These are phyloP conservation scores for Brachirus orientalis DNA, from an alignment of 2,113 vertebrate species.

Conservation along the genomic window DNA sequence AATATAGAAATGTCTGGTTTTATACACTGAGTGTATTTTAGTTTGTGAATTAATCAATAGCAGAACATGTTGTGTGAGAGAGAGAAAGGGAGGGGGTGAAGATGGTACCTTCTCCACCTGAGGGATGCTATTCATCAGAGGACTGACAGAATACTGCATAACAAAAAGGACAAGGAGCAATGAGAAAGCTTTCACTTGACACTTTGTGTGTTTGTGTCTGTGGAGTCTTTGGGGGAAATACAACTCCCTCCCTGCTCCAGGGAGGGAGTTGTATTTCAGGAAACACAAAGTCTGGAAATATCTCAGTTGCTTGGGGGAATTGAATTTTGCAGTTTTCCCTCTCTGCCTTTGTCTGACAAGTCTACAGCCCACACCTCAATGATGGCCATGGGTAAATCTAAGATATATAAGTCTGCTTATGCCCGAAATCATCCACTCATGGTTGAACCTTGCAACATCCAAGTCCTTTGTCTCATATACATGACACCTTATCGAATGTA, in stretches of 20 bases:
- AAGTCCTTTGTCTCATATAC: not conserved
- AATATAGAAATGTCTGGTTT: slow-evolving; percentile 64
- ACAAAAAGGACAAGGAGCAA: slow-evolving; percentile 15
- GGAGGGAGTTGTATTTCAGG: slow-evolving; percentile 61
- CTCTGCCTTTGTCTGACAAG: slow-evolving; percentile 53
- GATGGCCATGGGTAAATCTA: slow-evolving; percentile 44
- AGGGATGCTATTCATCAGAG: slow-evolving; percentile 66
- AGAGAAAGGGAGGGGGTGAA: slow-evolving; percentile 14
- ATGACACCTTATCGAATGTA: slow-evolving; percentile 20
- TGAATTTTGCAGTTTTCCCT: slow-evolving; percentile 56
- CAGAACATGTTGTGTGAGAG: slow-evolving; percentile 51
- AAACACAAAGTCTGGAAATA: slow-evolving; percentile 58
- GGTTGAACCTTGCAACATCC: not conserved
- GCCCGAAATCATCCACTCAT: slow-evolving; percentile 30
- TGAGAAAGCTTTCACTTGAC: slow-evolving; percentile 26
- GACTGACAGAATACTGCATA: slow-evolving; percentile 34
- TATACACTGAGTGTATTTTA: slow-evolving; percentile 55
- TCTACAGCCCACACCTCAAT: slow-evolving; percentile 29
- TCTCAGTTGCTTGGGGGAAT: slow-evolving; percentile 49
- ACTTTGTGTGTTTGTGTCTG: slow-evolving; percentile 29
- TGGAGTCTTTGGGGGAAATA: slow-evolving; percentile 11
- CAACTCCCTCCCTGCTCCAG: slow-evolving; percentile 32
- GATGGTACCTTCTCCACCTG: slow-evolving; percentile 51
- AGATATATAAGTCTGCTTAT: slow-evolving; percentile 28
- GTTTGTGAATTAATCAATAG: slow-evolving; percentile 72